Evolutionary conservation across 2,797 vertebrate species (phyloP), one percentile per base, ranked within the genome.

Genomic region (Sebastes baramenuke): DNA sequence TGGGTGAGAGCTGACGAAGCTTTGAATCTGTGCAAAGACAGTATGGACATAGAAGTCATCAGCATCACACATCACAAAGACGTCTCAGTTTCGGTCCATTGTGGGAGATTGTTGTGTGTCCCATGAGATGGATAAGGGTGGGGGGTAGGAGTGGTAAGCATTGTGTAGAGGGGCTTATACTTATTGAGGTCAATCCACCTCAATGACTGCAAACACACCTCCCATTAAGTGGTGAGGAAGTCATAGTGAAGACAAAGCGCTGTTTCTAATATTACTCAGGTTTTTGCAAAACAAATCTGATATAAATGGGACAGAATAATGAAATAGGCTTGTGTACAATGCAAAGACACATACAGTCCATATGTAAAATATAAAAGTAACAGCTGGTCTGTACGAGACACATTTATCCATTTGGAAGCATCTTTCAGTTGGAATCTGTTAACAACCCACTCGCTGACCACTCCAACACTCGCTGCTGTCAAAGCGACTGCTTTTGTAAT

Each of bases 131-230:
- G 76, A 75, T 70, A 61, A 71, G 6, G 9, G 22, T 61, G 55
- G 42, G 58, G 64, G 59, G 72, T 38, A 27, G 29, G n/a, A 58
- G 62, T 22, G 32, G 52, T 72, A 38, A 36, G 42, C 49, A 64
- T 79, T 67, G 72, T 81, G 67, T 16, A 80, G 61, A 75, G 77
- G 77, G 76, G 66, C 36, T 49, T 54, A 11, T 32, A 83, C 79
- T 65, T 89, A 92, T 89, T 80, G 69, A 88, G 92, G 88, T 94
- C 84, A 92, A 79, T 86, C 85, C 85, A 87, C 83, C 74, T 86
- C 69, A 77, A 8, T 78, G 75, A 83, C 71, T 77, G 83, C 74
- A 49, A 90, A 80, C 81, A 87, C 85, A 79, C 80, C 74, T 85
- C 75, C 29, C 8, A 61, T 77, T 75, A 68, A 75, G 30, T 54